Evolutionary conservation across 2,797 vertebrate species (phyloP), one percentile per base, ranked within the genome.

Genomic region (Silurus lanzhouensis): DNA sequence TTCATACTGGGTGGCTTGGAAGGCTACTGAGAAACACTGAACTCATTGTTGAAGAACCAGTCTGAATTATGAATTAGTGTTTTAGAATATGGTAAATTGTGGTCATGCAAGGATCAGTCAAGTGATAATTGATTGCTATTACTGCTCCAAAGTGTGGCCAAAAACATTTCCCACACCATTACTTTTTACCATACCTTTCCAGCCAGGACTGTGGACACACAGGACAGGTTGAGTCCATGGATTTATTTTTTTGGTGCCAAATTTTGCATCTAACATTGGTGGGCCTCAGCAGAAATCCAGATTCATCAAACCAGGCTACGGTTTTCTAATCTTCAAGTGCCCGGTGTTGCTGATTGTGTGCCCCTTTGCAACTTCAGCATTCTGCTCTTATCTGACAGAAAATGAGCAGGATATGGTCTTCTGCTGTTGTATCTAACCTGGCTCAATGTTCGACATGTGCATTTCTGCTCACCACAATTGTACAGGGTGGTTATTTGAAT

Each of bases 121-220:
- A n/a, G 44, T 5, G 20, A 48, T 72, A 20, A 72, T 22, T 72
- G 20, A 13, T n/a, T 72, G 70, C 4, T 72, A 72, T 48, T 72
- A 48, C 20, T 0, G 19, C 5, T 10, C 19, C 38, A 22, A 22
- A 12, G 5, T 66, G n/a, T 66, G 12, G 25, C 64, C 48, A 48
- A 13, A 72, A 72, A 72, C 20, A 72, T 48, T 72, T 22, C 20
- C 70, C 44, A 48, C 70, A 72, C 70, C 44, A 48, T 72, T 72
- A 46, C 20, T 46, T 44, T n/a, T n/a, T n/a, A n/a, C n/a, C n/a
- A n/a, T n/a, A n/a, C n/a, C 22, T 44, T 20, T 27, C 44, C 70
- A 48, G 44, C 70, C 12, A 22, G 10, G 44, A 72, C 20, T 72
- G 25, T 27, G 27, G 25, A 15, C 64, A 67, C 25, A 67, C 31